Evolutionary conservation across 2,888 invertebrate genomes (phyloP), one percentile per base, ranked within the genome.

Genomic region (Macrosoma leucophasiata): DNA sequence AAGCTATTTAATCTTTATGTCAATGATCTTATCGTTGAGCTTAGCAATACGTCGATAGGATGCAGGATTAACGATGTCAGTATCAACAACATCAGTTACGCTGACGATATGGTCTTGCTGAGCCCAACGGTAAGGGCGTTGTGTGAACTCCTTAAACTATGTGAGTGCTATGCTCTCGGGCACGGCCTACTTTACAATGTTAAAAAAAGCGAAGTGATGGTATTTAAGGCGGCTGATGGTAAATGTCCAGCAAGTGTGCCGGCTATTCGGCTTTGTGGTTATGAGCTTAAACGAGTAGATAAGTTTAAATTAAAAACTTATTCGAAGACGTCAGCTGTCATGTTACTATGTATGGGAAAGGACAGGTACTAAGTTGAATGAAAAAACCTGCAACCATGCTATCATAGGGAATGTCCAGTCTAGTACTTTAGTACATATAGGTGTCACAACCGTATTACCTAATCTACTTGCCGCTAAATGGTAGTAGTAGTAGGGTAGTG

Each of bases 51-150:
- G 11, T 19, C 19, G n/a, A 29, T 41, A 13, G 41, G 41, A 2
- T 42, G 38, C 17, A 20, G 33, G 10, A 19, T 38, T n/a, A 36
- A 19, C 11, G 28, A 10, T 13, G 17, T 24, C 1, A 33, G 29
- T 13, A 13, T 42, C 7, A 35, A 42, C 14, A 38, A 38, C 15
- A 8, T 39, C 6, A 35, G 36, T 11, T 41, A 39, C 15, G 39
- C 39, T 2, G 28, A 36, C 12, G 32, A 36, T 15, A 41, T 37
- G 29, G 27, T n/a, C n/a, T n/a, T n/a, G n/a, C n/a, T n/a, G n/a
- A n/a, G n/a, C n/a, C n/a, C n/a, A n/a, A n/a, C n/a, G n/a, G n/a
- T n/a, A n/a, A n/a, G n/a, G n/a, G 27, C 19, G 8, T 10, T 41
- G 13, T 29, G 29, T 19, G 28, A 28, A 12, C 13, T 40, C 4